Base-by-base conservation (phyloP, 2,888 invertebrate genomes). In the Cephalotes varians region DNA sequence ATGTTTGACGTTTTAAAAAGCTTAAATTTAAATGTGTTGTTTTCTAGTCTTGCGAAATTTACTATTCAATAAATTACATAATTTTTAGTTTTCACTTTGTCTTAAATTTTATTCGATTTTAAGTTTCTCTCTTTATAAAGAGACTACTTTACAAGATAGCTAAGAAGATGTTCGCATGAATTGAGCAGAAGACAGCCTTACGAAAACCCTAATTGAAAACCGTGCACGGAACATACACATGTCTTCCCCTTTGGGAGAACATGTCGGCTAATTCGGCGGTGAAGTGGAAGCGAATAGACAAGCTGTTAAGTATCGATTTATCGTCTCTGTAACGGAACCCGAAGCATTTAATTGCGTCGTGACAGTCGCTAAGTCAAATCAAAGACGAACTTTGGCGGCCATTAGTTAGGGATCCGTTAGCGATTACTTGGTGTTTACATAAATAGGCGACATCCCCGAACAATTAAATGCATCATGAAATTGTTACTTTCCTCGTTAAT, bases 291-390 rank as follows among this genome's bases (percentile, higher is more conserved):
- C 72, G 37, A 44, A 71, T 69, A 69, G 77, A 71, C 77, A 79
- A 79, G 77, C 56, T 44, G 56, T 79, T 71, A 79, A 79, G 77
- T 82, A 84, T 82, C 84, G 82, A 82, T 84, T 84, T 84, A 82
- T 84, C 82, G 81, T 76, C 54, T 21, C 34, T 58, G 65, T 82
- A 72, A 77, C 56, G 77, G 82, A 72, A 40, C 25, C 49, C 21
- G 51, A 54, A 72, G 65, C 62, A 77, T 84, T 84, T 84, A 82
- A 84, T 82, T 84, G 81, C 81, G 44, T 21, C 34, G 51, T 47
- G 71, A 71, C 77, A 79, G 71, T 79, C 44, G 44, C 71, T 25
- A 79, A 79, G 77, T 79, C 56, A 79, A 79, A 79, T 71, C 77
- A 71, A 79, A 79, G 77, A 58, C 77, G 72, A 79, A 79, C 56